Evolutionary conservation across 2,113 vertebrate genomes (phyloP).

Genomic region (Anoura caudifer): DNA sequence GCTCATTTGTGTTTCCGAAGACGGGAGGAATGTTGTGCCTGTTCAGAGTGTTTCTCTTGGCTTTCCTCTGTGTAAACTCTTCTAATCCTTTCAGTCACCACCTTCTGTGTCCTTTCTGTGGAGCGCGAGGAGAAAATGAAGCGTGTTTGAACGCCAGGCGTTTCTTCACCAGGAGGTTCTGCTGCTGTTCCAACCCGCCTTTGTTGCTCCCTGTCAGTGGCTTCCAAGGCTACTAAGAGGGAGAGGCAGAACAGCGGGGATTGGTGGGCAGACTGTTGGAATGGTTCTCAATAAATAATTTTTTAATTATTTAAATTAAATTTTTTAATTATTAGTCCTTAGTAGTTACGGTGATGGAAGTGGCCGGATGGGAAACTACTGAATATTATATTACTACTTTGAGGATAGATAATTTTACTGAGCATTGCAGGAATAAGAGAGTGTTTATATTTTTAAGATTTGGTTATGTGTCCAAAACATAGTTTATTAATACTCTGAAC

Average conservation of each 20-base stretch:
- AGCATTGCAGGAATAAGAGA: not conserved
- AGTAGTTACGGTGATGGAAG: not conserved
- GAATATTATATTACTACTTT: not conserved
- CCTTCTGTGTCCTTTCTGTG: not conserved
- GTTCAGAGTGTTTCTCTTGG: not conserved
- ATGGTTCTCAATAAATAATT: not conserved
- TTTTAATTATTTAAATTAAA: no score
- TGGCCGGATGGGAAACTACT: not conserved
- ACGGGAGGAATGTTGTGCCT: not conserved
- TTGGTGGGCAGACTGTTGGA: not conserved
- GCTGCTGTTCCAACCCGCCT: not conserved
- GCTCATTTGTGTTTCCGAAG: slow-evolving; percentile 46
- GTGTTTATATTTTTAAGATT: not conserved
- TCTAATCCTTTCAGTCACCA: not conserved
- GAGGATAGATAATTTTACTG: not conserved
- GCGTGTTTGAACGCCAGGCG: not conserved
- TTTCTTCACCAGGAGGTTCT: not conserved
- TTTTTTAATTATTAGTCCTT: no score
- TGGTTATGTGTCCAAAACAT: not conserved
- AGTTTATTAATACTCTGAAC: not conserved
- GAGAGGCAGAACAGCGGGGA: not conserved
- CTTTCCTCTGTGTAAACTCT: not conserved
- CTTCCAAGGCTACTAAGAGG: not conserved
- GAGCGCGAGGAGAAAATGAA: not conserved
- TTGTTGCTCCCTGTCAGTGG: not conserved